Conservation (phyloP, 2,113 vertebrate species). For the Crotophaga sulcirostris region DNA sequence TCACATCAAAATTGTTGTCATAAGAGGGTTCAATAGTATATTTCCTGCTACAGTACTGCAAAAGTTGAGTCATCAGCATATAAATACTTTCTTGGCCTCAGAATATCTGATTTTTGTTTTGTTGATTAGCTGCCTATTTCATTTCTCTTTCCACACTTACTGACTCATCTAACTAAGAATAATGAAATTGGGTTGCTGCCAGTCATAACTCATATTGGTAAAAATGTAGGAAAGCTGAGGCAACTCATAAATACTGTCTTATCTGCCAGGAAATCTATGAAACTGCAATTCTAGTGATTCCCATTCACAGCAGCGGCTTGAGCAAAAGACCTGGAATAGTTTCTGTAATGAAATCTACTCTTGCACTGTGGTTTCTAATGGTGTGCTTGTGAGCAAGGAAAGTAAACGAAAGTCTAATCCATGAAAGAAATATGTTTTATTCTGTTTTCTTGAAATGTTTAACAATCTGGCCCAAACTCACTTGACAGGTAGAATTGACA, state of each 20-base stretch:
- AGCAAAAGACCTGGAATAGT: not conserved
- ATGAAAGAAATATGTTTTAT: not conserved
- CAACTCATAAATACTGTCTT: not conserved
- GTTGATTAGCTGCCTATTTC: conserved; percentile 27
- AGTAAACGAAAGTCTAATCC: not conserved
- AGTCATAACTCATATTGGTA: not conserved
- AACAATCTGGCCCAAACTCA: conserved; percentile 18
- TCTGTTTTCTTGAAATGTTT: not conserved
- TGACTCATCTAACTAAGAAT: conserved; percentile 37
- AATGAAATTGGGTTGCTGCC: conserved; percentile 2
- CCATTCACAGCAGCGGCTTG: not conserved
- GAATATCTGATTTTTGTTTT: not conserved
- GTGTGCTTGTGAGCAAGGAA: not conserved
- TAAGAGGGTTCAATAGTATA: conserved; percentile 16
- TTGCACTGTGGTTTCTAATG: not conserved
- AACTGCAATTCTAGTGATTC: not conserved
- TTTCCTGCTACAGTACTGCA: conserved; percentile 3
- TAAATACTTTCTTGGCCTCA: conserved; percentile 36
- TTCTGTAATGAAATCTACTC: not conserved
- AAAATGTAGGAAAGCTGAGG: conserved; percentile 2
- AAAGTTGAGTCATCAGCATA: conserved; percentile 46
- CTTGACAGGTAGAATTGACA: conserved; percentile 45
- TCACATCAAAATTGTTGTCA: not conserved
- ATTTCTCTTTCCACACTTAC: conserved; percentile 20
- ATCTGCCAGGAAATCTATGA: not conserved